Percentiles rank a stretch among this genome's conserved stretches.
These are phyloP conservation scores for Upupa epops DNA, from an alignment of 2,113 vertebrate species.

Conservation along the genomic window DNA sequence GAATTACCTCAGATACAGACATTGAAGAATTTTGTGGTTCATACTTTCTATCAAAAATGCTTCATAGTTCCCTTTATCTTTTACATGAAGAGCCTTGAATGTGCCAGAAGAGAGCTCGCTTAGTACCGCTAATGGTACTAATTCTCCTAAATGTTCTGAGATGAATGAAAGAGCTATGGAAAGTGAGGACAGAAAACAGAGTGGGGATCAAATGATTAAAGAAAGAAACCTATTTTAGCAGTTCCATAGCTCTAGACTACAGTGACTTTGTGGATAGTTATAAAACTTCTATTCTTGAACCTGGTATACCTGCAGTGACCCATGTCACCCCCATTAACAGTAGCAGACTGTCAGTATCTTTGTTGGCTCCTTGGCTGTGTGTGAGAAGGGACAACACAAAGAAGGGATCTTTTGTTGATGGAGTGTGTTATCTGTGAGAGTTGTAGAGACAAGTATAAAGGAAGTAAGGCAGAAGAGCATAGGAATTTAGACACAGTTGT, in stretches of 20 bases:
- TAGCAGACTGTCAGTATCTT: not conserved
- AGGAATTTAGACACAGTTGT: not conserved
- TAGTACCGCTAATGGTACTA: not conserved
- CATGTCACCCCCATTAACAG: not conserved
- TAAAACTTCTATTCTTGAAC: not conserved
- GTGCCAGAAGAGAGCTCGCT: not conserved
- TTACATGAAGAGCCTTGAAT: not conserved
- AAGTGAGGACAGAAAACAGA: not conserved
- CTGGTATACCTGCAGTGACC: not conserved
- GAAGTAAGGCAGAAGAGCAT: not conserved
- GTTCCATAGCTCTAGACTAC: not conserved
- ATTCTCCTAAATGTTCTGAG: not conserved
- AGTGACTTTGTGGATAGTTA: not conserved
- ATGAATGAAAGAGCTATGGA: not conserved
- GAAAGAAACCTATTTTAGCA: not conserved
- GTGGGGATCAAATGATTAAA: not conserved
- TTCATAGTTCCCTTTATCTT: not conserved
- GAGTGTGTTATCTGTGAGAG: not conserved
- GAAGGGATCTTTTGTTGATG: not conserved
- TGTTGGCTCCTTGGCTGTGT: not conserved
- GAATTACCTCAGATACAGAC: not conserved
- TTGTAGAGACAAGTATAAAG: not conserved
- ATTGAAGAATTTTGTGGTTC: not conserved
- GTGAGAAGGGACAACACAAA: not conserved
- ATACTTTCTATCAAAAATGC: not conserved